These are phyloP conservation scores for Octodon degus DNA, from an alignment of 2,113 vertebrate genomes.

Conservation along the genomic window DNA sequence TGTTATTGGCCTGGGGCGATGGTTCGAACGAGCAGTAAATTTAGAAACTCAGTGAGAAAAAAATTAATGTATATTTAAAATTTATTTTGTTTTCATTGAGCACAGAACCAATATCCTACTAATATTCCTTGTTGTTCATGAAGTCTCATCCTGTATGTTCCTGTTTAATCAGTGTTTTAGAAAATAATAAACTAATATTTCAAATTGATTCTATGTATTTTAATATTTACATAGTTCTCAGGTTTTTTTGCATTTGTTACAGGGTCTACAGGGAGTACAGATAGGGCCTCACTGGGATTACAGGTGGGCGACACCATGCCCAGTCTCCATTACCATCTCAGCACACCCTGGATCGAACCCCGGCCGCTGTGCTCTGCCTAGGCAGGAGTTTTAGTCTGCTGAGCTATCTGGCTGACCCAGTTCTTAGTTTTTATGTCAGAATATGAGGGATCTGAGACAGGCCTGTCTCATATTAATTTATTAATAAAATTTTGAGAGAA, in stretches of 20 bases:
- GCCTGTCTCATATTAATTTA: not conserved
- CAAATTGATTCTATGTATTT: not conserved
- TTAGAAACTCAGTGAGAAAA: not conserved
- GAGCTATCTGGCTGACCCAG: not conserved
- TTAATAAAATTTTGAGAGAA: not conserved
- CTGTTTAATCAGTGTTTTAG: not conserved
- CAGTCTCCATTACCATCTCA: no score
- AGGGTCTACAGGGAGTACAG: no score
- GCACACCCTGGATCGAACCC: no score
- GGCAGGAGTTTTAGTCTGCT: no score
- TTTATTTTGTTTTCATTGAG: not conserved
- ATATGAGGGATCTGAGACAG: not conserved
- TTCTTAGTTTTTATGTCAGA: not conserved
- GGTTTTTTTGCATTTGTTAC: not conserved
- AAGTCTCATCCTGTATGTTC: not conserved
- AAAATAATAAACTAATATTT: not conserved
- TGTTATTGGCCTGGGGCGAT: not conserved
- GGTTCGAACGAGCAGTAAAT: not conserved
- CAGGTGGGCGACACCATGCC: no score
- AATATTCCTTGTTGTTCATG: not conserved
- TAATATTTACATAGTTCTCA: not conserved
- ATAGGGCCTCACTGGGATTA: no score
- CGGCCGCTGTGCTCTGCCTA: no score
- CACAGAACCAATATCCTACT: not conserved
- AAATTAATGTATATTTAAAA: not conserved